Conservation (phyloP, 2,113 vertebrate species). For the Octodon degus region DNA sequence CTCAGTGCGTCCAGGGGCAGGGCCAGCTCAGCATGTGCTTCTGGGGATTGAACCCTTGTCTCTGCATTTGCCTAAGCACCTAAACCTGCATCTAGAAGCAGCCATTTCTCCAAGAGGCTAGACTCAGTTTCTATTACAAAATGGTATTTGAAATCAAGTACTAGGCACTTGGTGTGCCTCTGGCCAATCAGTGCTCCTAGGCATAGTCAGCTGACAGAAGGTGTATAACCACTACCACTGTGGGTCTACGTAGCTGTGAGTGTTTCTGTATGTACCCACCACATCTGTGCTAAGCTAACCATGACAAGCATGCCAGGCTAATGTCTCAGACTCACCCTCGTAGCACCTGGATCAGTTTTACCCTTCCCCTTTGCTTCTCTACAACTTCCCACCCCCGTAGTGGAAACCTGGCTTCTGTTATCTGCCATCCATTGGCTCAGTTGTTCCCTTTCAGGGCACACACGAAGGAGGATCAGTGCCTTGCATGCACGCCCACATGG, state of each 20-base stretch:
- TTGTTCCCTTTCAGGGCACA: neutral
- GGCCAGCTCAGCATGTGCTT: too few species aligned
- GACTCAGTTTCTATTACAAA: conserved; percentile 4
- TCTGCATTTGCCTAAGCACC: too few species aligned
- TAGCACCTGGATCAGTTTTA: neutral
- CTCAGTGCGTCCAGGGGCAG: too few species aligned
- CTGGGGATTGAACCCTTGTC: too few species aligned
- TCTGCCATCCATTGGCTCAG: neutral
- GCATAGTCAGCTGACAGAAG: neutral
- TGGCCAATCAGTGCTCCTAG: neutral
- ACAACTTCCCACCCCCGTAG: neutral
- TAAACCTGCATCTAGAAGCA: neutral
- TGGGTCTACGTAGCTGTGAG: neutral
- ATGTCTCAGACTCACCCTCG: neutral
- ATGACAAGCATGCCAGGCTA: neutral
- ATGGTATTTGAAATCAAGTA: conserved; percentile 3
- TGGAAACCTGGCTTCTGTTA: neutral
- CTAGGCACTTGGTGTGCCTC: neutral
- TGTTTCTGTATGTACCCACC: neutral
- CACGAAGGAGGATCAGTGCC: neutral
- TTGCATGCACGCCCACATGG: neutral
- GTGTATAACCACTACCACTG: neutral
- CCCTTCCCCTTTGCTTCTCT: conserved; percentile 1
- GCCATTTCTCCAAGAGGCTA: conserved; percentile 5
- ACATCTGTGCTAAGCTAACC: neutral